These are phyloP conservation scores for Ichneumoninae sp. DNA, from an alignment of 2,888 invertebrate species.

Conservation along the genomic window DNA sequence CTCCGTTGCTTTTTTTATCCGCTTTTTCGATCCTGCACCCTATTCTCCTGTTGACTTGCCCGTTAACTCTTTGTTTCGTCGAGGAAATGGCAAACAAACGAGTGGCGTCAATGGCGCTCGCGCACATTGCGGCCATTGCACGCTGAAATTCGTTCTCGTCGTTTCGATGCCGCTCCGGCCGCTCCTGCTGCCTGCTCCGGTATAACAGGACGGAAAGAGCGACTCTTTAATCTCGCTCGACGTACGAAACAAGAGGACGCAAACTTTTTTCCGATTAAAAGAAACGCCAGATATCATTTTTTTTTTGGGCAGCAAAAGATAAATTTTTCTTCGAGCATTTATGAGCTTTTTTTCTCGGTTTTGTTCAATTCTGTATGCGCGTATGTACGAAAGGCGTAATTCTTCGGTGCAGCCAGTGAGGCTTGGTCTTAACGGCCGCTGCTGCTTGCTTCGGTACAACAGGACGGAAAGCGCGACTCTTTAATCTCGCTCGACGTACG, in stretches of 20 bases:
- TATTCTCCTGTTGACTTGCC: constrained; percentile 53
- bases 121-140: constrained; percentile 55
- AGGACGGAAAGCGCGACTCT: constrained; percentile 38
- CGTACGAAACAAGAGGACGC: constrained; percentile 25
- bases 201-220: constrained; percentile 30
- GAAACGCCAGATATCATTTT: not conserved
- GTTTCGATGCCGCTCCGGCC: constrained; percentile 31
- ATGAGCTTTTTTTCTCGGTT: not conserved
- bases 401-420: not conserved
- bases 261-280: constrained; percentile 21
- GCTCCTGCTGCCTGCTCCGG: not conserved
- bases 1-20: constrained; percentile 40
- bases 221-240: constrained; percentile 58
- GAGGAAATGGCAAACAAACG: constrained; percentile 84
- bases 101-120: constrained; percentile 74
- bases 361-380: not conserved
- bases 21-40: constrained; percentile 45
- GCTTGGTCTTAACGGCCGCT: not conserved
- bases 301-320: not conserved
- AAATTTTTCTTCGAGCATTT: not conserved
- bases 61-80: constrained; percentile 71
- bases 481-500: constrained; percentile 53
- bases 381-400: not conserved
- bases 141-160: constrained; percentile 57
- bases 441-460: not conserved